Evolutionary conservation across 2,888 invertebrate species (phyloP).

Genomic region (Carabus problematicus): DNA sequence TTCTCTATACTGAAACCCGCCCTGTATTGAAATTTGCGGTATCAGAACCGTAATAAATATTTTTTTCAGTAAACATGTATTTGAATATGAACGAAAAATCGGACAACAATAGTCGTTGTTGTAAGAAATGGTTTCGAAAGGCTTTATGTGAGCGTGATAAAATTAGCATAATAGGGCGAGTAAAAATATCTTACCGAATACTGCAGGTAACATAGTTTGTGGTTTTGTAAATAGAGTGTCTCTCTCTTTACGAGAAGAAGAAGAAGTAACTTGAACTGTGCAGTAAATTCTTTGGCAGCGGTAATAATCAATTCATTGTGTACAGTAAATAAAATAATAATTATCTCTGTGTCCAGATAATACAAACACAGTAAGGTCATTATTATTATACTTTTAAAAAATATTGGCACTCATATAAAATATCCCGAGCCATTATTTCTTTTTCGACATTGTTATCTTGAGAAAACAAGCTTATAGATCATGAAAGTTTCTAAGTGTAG

Average conservation of each 20-base stretch:
- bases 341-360: too few species aligned
- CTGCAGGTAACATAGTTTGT: conserved; percentile 6
- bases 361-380: too few species aligned
- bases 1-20: background rate
- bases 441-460: too few species aligned
- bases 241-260: background rate
- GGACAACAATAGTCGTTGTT: conserved; percentile 19
- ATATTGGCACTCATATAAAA: too few species aligned
- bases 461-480: too few species aligned
- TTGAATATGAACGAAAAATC: conserved; percentile 34
- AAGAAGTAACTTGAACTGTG: too few species aligned
- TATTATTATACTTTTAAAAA: too few species aligned
- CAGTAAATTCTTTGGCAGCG: too few species aligned
- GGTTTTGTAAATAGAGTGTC: conserved; percentile 22
- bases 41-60: conserved; percentile 34
- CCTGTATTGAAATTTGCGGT: conserved; percentile 18
- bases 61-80: conserved; percentile 39
- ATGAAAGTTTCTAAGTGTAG: too few species aligned
- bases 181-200: conserved; percentile 14
- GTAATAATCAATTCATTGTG: too few species aligned
- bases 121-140: conserved; percentile 15
- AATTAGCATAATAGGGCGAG: conserved; percentile 22
- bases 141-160: conserved; percentile 5
- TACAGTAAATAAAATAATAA: too few species aligned
- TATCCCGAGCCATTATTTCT: too few species aligned